Conservation (phyloP, 30 jellyfish, hydroid and myxozoan genomes). For the Cassiopea andromeda region DNA sequence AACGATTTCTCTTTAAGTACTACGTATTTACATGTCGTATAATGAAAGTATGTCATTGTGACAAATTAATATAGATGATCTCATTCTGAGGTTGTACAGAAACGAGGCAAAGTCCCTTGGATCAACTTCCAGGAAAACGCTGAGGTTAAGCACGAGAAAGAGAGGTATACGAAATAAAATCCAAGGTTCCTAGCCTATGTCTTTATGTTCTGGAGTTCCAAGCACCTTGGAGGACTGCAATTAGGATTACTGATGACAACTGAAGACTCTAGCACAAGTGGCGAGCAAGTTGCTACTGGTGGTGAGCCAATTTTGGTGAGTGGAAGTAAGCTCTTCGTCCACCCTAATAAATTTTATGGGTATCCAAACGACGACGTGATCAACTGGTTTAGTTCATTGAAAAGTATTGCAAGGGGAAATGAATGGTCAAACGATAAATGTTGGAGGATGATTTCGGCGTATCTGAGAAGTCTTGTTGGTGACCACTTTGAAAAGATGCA, state of each 20-base stretch:
- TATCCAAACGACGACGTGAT: conserved; percentile 9
- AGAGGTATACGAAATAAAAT: conserved; percentile 33
- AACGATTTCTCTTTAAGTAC: conserved; percentile 83
- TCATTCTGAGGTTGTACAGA: not conserved
- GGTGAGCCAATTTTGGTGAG: no score
- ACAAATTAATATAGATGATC: not conserved
- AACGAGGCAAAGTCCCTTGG: conserved; percentile 13
- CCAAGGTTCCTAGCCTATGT: conserved; percentile 33
- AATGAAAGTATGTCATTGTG: conserved; percentile 81
- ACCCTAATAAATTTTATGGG: not conserved
- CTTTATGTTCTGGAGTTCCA: conserved; percentile 9
- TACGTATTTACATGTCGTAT: conserved; percentile 83
- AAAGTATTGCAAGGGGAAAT: conserved; percentile 19
- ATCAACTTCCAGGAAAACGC: no score
- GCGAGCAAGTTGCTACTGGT: not conserved
- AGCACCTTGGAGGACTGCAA: not conserved
- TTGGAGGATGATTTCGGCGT: conserved; percentile 1
- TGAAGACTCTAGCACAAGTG: not conserved
- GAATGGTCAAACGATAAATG: conserved; percentile 24
- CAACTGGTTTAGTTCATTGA: conserved; percentile 6
- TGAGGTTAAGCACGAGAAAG: no score
- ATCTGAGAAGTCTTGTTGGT: not conserved
- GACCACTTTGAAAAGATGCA: not conserved
- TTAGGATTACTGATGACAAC: conserved; percentile 14
- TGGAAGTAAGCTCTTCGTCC: no score